These are phyloP conservation scores for Cercopithecus mona DNA, from an alignment of 2,113 vertebrate genomes.

Conservation along the genomic window DNA sequence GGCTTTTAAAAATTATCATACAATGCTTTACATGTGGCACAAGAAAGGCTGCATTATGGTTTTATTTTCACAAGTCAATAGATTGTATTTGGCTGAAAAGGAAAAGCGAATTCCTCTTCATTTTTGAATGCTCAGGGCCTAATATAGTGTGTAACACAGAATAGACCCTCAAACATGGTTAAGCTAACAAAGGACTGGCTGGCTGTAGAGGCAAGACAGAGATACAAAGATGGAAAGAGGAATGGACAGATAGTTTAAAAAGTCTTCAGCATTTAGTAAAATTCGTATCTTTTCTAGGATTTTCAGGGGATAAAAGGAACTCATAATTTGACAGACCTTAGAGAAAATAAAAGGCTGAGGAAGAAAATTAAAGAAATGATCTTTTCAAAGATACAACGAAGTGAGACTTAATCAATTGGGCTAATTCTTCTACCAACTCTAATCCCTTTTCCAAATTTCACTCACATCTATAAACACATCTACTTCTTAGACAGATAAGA, in stretches of 20 bases:
- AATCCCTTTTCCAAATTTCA: background rate
- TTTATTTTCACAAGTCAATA: slow-evolving; percentile 14
- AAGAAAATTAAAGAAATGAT: background rate
- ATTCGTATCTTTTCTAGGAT: background rate
- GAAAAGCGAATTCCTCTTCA: background rate
- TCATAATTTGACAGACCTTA: background rate
- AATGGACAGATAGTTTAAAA: background rate
- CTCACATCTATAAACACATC: background rate
- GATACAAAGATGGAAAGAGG: background rate
- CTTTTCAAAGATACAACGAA: background rate
- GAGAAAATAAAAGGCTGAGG: background rate
- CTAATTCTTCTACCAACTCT: background rate
- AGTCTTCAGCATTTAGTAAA: background rate
- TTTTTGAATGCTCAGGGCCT: background rate
- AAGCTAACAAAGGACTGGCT: background rate
- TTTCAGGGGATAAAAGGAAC: background rate
- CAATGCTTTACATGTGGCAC: background rate
- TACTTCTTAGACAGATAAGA: background rate
- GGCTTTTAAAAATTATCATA: background rate
- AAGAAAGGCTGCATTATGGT: background rate
- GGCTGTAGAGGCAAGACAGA: background rate
- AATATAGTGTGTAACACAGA: background rate
- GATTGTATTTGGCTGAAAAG: background rate
- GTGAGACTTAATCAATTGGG: background rate
- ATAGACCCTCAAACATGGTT: background rate